These are phyloP conservation scores for Lutraria rhynchaena DNA, from an alignment of 1,140 invertebrate species.

Conservation along the genomic window DNA sequence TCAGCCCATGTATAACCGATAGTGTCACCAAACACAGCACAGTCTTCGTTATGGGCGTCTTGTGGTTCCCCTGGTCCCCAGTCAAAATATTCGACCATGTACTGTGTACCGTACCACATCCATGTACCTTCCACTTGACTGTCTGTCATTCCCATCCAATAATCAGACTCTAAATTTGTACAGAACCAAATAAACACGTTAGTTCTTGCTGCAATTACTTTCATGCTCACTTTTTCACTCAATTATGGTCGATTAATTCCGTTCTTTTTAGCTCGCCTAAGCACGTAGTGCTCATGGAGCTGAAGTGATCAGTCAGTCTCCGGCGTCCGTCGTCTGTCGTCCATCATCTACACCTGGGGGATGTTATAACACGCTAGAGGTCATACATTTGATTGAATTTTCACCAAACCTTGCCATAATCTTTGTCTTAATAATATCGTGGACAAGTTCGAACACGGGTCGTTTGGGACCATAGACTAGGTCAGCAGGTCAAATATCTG, in stretches of 20 bases:
- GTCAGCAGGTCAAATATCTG: too few relatives aligned
- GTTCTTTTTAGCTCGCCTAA: neutral
- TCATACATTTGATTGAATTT: too few relatives aligned
- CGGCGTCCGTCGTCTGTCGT: too few relatives aligned
- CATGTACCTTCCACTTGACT: neutral
- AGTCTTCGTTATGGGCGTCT: neutral
- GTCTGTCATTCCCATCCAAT: constrained; percentile 14
- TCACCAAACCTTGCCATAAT: too few relatives aligned
- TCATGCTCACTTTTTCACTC: neutral
- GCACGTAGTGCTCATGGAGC: neutral
- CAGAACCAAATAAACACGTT: neutral
- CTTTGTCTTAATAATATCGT: too few relatives aligned
- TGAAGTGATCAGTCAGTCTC: too few relatives aligned
- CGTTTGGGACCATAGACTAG: too few relatives aligned
- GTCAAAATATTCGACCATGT: neutral
- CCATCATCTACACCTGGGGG: too few relatives aligned
- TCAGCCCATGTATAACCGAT: neutral
- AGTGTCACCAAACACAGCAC: constrained; percentile 20
- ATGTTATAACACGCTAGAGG: too few relatives aligned
- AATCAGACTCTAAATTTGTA: neutral
- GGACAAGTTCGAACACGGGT: too few relatives aligned
- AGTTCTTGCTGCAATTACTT: neutral
- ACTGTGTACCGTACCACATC: neutral
- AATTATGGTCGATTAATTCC: neutral
- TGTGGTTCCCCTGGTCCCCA: neutral